A percentile compares a stretch with the other conserved stretches of the same genome.
phyloP scores from a whole-genome alignment of 2,113 vertebrate species.

The Trogon melanurus region DNA sequence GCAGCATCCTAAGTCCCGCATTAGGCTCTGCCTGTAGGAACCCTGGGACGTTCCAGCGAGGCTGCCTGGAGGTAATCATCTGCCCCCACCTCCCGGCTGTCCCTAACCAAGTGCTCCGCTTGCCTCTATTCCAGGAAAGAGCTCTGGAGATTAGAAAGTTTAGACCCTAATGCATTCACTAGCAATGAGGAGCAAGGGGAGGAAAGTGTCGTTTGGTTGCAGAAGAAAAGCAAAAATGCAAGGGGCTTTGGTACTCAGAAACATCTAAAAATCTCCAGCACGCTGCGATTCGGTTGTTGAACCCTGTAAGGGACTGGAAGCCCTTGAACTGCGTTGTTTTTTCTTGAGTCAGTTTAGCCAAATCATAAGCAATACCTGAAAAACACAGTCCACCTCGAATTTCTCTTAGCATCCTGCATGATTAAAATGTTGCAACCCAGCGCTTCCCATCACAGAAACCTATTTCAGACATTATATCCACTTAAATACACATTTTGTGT shows the following conservation, averaged over 20 bases:
- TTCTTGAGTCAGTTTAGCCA: not conserved
- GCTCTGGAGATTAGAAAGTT: not conserved
- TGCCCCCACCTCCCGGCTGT: not conserved
- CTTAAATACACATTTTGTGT: not conserved
- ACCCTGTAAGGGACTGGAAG: not conserved
- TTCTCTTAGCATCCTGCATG: not conserved
- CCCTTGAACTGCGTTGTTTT: not conserved
- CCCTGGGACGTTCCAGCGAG: not conserved
- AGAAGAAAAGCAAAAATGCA: not conserved
- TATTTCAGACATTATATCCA: not conserved
- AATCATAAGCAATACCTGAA: not conserved
- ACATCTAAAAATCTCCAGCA: not conserved
- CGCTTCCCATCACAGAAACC: not conserved
- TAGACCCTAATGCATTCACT: not conserved
- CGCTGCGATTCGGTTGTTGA: not conserved
- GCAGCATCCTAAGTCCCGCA: conserved; percentile 38
- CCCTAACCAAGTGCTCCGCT: not conserved
- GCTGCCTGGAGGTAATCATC: conserved; percentile 30
- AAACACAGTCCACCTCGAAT: not conserved
- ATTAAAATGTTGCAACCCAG: not conserved
- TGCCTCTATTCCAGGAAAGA: not conserved
- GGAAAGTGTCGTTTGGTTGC: not conserved
- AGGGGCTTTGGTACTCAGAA: not conserved
- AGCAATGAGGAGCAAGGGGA: not conserved
- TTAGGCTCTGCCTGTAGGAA: conserved; percentile 41